These are phyloP conservation scores for Neomonachus schauinslandi DNA, from an alignment of 2,113 vertebrate species.

Conservation along the genomic window DNA sequence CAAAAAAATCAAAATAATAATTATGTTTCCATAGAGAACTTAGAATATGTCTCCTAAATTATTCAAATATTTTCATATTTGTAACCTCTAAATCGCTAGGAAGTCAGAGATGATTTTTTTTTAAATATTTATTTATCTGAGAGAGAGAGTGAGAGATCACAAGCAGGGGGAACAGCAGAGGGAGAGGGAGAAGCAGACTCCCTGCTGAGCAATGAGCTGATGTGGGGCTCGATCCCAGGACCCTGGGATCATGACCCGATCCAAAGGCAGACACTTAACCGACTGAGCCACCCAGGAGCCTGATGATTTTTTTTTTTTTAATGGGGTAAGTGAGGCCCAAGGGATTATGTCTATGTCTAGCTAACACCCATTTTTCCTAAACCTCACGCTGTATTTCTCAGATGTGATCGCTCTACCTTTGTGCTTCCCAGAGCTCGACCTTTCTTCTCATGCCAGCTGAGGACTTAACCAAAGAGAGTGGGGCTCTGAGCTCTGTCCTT, in stretches of 20 bases:
- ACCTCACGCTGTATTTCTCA: accelerated
- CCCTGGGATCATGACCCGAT: background rate
- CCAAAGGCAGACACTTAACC: background rate
- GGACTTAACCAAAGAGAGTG: background rate
- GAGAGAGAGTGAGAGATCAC: background rate
- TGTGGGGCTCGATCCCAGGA: background rate
- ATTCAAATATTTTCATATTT: background rate
- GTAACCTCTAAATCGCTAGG: background rate
- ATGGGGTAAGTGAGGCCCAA: background rate
- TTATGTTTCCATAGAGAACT: background rate
- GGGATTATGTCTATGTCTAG: background rate
- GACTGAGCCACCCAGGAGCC: background rate
- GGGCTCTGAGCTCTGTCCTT: background rate
- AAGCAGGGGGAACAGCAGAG: no score
- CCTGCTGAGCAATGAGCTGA: background rate
- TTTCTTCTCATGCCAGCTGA: background rate
- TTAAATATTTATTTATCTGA: no score
- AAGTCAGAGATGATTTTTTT: background rate
- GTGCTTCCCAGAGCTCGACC: accelerated
- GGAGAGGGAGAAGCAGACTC: background rate
- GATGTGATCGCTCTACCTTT: background rate
- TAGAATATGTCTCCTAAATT: background rate
- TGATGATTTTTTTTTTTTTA: background rate
- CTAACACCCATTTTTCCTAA: background rate
- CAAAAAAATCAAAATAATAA: background rate